These are phyloP conservation scores for Phoxinus dragarum DNA, from an alignment of 2,797 vertebrate genomes.

Conservation along the genomic window DNA sequence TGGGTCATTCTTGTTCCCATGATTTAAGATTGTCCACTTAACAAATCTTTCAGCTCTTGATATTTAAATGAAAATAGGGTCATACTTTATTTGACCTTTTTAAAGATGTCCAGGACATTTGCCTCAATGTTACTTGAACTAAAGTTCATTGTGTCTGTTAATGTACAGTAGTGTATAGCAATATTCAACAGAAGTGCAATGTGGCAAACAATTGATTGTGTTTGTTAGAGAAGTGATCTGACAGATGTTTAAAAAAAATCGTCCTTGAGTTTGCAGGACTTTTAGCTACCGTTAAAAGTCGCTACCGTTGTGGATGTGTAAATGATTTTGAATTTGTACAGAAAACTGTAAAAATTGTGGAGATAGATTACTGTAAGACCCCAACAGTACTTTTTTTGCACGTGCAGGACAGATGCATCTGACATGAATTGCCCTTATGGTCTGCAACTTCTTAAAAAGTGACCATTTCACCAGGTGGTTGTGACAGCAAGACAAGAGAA, in stretches of 20 bases:
- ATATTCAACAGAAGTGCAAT: conserved; percentile 1
- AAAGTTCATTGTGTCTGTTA: background rate
- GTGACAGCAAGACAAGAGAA: conserved; percentile 3
- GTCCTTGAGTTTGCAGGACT: background rate
- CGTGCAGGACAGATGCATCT: conserved; percentile 13
- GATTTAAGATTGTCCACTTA: background rate
- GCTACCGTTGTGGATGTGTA: background rate
- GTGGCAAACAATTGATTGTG: background rate
- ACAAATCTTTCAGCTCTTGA: background rate
- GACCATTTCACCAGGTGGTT: conserved; percentile 4
- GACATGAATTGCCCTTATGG: background rate
- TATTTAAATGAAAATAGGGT: background rate
- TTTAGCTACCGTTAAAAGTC: too few species aligned
- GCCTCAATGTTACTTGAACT: background rate
- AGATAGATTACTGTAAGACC: background rate
- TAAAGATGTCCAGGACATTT: background rate
- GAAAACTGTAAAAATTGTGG: background rate
- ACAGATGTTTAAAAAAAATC: background rate
- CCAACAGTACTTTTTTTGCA: background rate
- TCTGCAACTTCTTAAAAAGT: background rate
- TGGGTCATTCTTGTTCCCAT: background rate
- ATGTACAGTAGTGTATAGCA: background rate
- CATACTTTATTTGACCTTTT: background rate
- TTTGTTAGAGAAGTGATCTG: conserved; percentile 5
- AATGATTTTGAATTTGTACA: background rate